phyloP scores from a whole-genome alignment of 2,113 vertebrate species.

The Myrmophylax atrothorax region DNA sequence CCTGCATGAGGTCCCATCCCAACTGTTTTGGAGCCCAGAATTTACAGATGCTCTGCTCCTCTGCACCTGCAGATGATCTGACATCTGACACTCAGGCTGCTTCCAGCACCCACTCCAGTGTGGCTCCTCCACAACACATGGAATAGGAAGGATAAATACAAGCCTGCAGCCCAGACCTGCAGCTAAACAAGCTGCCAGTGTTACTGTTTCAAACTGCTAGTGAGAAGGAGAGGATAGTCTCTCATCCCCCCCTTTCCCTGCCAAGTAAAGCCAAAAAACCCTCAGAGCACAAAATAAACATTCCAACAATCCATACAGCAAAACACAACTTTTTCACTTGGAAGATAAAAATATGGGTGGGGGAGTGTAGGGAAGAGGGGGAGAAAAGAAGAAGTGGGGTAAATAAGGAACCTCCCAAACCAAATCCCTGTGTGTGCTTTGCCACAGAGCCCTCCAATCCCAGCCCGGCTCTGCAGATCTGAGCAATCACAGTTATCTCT shows the following conservation, averaged over 20 bases:
- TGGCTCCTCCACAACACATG: background rate
- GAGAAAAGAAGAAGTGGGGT: background rate
- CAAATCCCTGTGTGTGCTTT: background rate
- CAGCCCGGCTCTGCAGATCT: background rate
- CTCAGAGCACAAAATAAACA: background rate
- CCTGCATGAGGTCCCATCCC: background rate
- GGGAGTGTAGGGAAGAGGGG: background rate
- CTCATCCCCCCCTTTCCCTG: background rate
- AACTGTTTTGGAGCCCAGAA: background rate
- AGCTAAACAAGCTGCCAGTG: background rate
- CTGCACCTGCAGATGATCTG: background rate
- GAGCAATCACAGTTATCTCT: conserved; percentile 46
- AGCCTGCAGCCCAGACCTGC: background rate
- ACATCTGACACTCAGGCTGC: background rate
- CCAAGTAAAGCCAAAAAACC: background rate
- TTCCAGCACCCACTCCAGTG: background rate
- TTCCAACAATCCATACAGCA: background rate
- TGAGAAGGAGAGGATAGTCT: background rate
- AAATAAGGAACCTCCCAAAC: background rate
- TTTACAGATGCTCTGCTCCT: background rate
- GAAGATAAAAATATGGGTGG: background rate
- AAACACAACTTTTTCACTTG: background rate
- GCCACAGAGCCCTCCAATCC: background rate
- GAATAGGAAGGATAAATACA: background rate
- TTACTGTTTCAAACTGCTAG: background rate